phyloP scores from a whole-genome alignment of 2,113 vertebrate genomes.

The cat (Felis catus) region F.catus_Fca126_mat1.0 CM031424.1:57148001-57148500 shows the following conservation, averaged over 20 bases:
- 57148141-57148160: background rate
- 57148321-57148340: slow-evolving; percentile 29
- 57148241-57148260: background rate
- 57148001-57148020: background rate
- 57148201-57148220: background rate
- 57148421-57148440: slow-evolving; percentile 33
- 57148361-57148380: slow-evolving; percentile 8
- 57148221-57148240: background rate
- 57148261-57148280: background rate
- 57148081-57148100: background rate
- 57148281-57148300: background rate
- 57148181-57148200: background rate
- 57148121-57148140: background rate
- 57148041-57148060: background rate
- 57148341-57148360: background rate
- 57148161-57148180: slow-evolving; percentile 33
- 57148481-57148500: too few species aligned
- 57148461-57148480: background rate
- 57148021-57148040: slow-evolving; percentile 12
- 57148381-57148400: background rate
- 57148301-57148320: background rate
- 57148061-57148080: background rate
- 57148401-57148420: background rate
- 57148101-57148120: slow-evolving; percentile 1
- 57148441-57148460: background rate